phyloP scores from a whole-genome alignment of 1,140 invertebrate species.

The Dendrolimus punctatus region DNA sequence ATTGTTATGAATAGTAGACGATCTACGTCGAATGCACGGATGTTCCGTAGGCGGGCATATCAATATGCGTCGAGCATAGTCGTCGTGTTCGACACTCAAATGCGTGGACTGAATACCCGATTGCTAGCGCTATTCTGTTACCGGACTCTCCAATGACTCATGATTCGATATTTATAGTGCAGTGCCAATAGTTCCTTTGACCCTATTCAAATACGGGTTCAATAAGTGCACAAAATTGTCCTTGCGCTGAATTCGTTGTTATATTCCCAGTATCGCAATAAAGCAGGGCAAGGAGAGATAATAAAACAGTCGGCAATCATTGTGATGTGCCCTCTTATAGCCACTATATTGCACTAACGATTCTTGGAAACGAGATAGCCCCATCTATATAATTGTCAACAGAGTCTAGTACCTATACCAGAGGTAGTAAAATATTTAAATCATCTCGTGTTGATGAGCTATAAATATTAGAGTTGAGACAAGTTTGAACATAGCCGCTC shows the following conservation, averaged over 20 bases:
- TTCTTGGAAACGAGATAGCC: too few relatives aligned
- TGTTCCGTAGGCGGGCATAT: slow-evolving; percentile 40
- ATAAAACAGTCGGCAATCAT: slow-evolving; percentile 13
- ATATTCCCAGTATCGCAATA: slow-evolving; percentile 52
- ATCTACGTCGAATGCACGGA: slow-evolving; percentile 11
- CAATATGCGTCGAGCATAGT: slow-evolving; percentile 44
- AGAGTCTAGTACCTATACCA: not conserved
- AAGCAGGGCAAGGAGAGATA: slow-evolving; percentile 19
- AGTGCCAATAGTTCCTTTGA: slow-evolving; percentile 56
- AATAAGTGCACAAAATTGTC: slow-evolving; percentile 52
- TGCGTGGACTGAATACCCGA: slow-evolving; percentile 44
- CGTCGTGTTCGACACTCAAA: slow-evolving; percentile 32
- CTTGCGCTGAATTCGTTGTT: slow-evolving; percentile 55
- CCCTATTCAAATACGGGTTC: slow-evolving; percentile 50
- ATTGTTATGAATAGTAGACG: slow-evolving; percentile 1
- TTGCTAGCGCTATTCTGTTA: slow-evolving; percentile 30
- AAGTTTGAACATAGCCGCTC: not conserved
- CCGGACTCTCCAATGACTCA: slow-evolving; percentile 54
- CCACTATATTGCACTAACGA: too few relatives aligned
- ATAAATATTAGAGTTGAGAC: slow-evolving; percentile 12
- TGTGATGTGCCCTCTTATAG: too few relatives aligned
- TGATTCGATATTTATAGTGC: slow-evolving; percentile 45
- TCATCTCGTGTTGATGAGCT: slow-evolving; percentile 14
- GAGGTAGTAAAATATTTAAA: slow-evolving; percentile 4
- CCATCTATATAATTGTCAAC: too few relatives aligned